Evolutionary conservation across 2,797 vertebrate genomes (phyloP).

Genomic region (Bryconaethiops microstoma): DNA sequence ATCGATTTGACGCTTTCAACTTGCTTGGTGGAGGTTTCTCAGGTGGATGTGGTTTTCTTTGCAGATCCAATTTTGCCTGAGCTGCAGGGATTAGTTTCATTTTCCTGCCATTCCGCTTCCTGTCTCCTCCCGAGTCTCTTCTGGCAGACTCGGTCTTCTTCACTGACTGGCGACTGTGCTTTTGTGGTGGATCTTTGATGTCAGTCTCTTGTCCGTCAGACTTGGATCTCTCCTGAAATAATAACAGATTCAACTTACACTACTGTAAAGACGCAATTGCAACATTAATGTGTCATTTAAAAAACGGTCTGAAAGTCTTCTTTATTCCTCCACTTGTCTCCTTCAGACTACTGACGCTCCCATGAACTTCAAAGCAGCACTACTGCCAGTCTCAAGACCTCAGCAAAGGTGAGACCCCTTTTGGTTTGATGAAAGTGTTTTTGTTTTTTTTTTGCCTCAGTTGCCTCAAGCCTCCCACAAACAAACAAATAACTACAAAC

Average conservation of each 20-base stretch:
- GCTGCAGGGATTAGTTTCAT: slow-evolving; percentile 19
- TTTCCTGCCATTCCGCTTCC: slow-evolving; percentile 4
- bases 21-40: slow-evolving; percentile 1
- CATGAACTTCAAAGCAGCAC: no score
- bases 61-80: slow-evolving; percentile 17
- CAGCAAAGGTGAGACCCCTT: no score
- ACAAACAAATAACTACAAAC: no score
- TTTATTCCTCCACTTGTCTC: neutral
- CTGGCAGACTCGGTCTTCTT: slow-evolving; percentile 15
- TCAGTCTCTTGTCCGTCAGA: neutral
- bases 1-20: neutral
- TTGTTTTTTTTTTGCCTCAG: no score
- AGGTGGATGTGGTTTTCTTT: slow-evolving; percentile 40
- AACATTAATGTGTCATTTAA: neutral
- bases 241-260: neutral
- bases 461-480: no score
- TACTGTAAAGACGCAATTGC: neutral
- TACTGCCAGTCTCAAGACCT: no score
- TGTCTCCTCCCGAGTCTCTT: neutral
- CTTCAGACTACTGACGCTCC: no score
- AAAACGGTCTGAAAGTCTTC: neutral
- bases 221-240: neutral
- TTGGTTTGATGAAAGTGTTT: no score
- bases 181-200: neutral
- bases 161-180: neutral